A percentile compares a stretch with the other conserved stretches of the same genome.
phyloP scores from a whole-genome alignment of 2,888 invertebrate genomes.

The Spodoptera exigua region DNA sequence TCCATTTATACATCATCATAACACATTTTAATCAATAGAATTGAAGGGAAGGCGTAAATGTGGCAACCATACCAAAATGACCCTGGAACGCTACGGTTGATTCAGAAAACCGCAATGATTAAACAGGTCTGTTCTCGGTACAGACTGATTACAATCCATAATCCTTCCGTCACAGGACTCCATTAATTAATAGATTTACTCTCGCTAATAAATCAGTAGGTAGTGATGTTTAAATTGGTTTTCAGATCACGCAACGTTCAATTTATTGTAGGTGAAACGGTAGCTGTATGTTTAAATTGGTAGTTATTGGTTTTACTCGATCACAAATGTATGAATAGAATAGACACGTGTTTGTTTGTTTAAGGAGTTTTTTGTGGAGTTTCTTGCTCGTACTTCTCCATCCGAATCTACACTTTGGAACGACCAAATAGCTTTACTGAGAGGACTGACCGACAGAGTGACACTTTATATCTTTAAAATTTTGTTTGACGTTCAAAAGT shows the following conservation, averaged over 20 bases:
- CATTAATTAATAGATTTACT: slow-evolving; percentile 45
- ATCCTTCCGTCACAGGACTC: slow-evolving; percentile 27
- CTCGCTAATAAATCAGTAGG: slow-evolving; percentile 34
- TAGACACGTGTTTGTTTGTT: too few relatives aligned
- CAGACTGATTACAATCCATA: slow-evolving; percentile 29
- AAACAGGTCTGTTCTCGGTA: neutral
- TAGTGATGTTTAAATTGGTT: slow-evolving; percentile 44
- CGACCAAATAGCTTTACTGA: too few relatives aligned
- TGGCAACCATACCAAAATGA: slow-evolving; percentile 20
- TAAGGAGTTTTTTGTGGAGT: too few relatives aligned
- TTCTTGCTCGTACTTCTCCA: too few relatives aligned
- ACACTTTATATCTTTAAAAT: too few relatives aligned
- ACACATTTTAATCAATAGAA: slow-evolving; percentile 29
- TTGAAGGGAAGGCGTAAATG: slow-evolving; percentile 27
- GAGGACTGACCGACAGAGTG: too few relatives aligned
- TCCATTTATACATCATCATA: slow-evolving; percentile 7
- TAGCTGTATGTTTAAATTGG: slow-evolving; percentile 11
- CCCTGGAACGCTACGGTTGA: slow-evolving; percentile 10
- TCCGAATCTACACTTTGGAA: too few relatives aligned
- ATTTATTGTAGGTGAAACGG: slow-evolving; percentile 17
- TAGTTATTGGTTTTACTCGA: slow-evolving; percentile 11
- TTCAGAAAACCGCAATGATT: slow-evolving; percentile 20
- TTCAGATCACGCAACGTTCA: slow-evolving; percentile 22
- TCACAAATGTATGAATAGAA: slow-evolving; percentile 11
- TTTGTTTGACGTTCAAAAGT: too few relatives aligned